Conservation (phyloP, 2,113 vertebrate genomes). For the Eolophus roseicapilla region DNA sequence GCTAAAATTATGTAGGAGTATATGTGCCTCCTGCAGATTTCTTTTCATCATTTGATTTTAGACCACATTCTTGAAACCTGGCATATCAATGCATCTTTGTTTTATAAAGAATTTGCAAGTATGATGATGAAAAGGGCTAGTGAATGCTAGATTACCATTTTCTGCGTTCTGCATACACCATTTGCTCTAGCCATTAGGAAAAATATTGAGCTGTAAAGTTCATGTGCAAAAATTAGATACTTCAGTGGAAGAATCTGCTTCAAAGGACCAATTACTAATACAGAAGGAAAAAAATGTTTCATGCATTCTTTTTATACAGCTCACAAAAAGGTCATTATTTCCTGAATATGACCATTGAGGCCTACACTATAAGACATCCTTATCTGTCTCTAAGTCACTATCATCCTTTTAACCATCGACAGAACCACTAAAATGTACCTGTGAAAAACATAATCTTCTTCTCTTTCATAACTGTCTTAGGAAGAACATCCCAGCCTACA, state of each 20-base stretch:
- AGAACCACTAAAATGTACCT: neutral
- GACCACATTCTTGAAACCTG: neutral
- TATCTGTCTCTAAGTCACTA: neutral
- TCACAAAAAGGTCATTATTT: neutral
- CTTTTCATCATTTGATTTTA: neutral
- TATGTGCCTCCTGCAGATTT: neutral
- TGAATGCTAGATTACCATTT: neutral
- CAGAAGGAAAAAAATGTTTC: neutral
- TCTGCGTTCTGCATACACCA: neutral
- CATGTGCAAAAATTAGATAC: neutral
- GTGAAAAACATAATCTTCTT: neutral
- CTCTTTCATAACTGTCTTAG: neutral
- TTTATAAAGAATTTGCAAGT: neutral
- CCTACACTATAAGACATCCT: neutral
- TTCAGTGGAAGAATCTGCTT: neutral
- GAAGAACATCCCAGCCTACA: neutral
- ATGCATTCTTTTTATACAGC: neutral
- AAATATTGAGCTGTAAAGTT: neutral
- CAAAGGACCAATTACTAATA: neutral
- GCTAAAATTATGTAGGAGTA: neutral
- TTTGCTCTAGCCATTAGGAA: neutral
- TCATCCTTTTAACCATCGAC: neutral
- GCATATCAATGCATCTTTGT: neutral
- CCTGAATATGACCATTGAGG: too few species aligned
- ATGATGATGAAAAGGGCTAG: neutral